phyloP scores from a whole-genome alignment of 2,797 vertebrate genomes.

The Orientallactaga sibirica region DNA sequence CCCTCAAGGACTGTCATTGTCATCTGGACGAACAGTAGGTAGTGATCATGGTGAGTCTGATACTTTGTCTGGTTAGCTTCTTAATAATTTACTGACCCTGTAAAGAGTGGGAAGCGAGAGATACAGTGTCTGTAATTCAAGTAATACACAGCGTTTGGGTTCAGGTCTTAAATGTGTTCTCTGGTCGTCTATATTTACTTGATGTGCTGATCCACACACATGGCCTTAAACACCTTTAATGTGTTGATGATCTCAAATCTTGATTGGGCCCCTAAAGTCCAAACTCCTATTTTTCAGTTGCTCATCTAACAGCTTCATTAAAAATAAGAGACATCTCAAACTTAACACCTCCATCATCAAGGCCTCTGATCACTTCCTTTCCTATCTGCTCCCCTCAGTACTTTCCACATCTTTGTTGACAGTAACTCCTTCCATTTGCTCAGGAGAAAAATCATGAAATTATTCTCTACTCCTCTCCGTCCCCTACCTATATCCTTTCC shows the following conservation, averaged over 20 bases:
- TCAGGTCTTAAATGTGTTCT: constrained; percentile 22
- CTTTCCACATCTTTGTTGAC: background rate
- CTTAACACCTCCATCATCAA: background rate
- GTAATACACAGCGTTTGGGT: background rate
- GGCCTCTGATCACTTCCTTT: background rate
- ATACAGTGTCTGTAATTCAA: background rate
- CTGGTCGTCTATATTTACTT: background rate
- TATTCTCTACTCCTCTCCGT: background rate
- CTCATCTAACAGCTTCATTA: background rate
- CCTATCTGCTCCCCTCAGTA: background rate
- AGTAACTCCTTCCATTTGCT: background rate
- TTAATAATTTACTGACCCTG: background rate
- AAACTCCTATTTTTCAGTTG: background rate
- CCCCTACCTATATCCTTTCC: background rate
- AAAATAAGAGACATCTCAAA: background rate
- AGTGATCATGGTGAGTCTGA: constrained; percentile 11
- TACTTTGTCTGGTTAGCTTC: constrained; percentile 34
- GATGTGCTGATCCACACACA: background rate
- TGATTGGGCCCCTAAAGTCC: background rate
- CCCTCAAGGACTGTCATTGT: background rate
- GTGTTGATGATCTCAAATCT: background rate
- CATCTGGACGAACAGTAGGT: background rate
- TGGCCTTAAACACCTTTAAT: background rate
- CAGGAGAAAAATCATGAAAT: background rate
- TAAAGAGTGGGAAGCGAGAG: background rate